A percentile compares a stretch with the other conserved stretches of the same genome.
phyloP scores from a whole-genome alignment of 2,888 invertebrate genomes.

The Rambutsinella grinnellia region DNA sequence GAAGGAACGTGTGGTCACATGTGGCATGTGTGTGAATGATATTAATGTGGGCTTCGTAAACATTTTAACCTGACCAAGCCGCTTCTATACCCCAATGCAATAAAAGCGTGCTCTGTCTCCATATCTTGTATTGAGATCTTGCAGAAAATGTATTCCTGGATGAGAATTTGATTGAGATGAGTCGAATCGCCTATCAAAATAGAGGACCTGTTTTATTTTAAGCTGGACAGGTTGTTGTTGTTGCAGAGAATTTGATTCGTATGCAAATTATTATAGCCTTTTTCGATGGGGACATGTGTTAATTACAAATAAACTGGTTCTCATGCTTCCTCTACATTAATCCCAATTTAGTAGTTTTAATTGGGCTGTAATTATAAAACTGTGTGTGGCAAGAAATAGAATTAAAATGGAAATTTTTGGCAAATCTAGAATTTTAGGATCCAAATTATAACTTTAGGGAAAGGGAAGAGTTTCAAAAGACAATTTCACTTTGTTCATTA shows the following conservation, averaged over 20 bases:
- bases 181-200: neutral
- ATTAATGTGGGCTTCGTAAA: no score
- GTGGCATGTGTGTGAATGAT: constrained; percentile 20
- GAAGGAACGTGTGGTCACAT: constrained; percentile 27
- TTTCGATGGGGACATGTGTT: neutral
- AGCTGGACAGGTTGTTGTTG: constrained; percentile 9
- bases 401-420: neutral
- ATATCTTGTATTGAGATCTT: neutral
- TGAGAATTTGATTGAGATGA: neutral
- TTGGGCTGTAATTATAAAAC: neutral
- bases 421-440: neutral
- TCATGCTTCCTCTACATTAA: neutral
- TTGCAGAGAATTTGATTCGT: neutral
- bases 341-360: neutral
- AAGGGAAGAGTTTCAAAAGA: neutral
- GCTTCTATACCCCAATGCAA: no score
- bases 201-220: constrained; percentile 14
- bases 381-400: neutral
- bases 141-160: neutral
- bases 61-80: no score
- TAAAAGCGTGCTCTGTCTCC: neutral
- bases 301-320: constrained; percentile 23
- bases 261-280: neutral
- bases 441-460: neutral
- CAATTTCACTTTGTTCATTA: neutral